A percentile compares a stretch with the other conserved stretches of the same genome.
phyloP scores from a whole-genome alignment of 2,113 vertebrate genomes.

The Sinocyclocheilus anophthalmus region DNA sequence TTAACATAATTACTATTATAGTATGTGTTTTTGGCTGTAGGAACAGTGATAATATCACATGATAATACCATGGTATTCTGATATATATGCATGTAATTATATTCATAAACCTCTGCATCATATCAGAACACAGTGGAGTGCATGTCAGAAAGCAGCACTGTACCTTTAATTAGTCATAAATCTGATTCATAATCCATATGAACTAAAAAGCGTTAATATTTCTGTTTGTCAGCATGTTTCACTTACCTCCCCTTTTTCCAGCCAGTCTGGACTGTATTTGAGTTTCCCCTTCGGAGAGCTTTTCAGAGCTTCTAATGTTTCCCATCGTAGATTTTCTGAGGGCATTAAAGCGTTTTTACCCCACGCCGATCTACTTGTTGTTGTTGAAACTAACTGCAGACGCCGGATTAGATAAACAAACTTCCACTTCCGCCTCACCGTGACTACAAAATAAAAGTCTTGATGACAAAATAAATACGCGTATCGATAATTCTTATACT shows the following conservation, averaged over 20 bases:
- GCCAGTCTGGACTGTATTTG: conserved; percentile 67
- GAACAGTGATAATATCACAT: not conserved
- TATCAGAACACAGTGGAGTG: not conserved
- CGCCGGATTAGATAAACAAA: not conserved
- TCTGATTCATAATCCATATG: not conserved
- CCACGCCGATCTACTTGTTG: not conserved
- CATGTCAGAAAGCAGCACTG: not conserved
- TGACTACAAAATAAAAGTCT: conserved; percentile 44
- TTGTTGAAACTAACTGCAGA: not conserved
- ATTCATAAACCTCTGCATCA: not conserved
- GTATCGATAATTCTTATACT: too few species aligned
- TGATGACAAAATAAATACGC: not conserved
- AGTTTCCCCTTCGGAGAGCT: conserved; percentile 73
- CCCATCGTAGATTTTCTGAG: conserved; percentile 67
- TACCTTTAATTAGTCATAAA: not conserved
- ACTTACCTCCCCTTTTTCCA: conserved; percentile 72
- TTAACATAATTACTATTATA: not conserved
- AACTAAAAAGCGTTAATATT: not conserved
- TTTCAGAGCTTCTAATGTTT: conserved; percentile 72
- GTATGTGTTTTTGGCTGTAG: not conserved
- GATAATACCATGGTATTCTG: not conserved
- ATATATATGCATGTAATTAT: too few species aligned
- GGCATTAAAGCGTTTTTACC: not conserved
- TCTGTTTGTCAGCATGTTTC: not conserved
- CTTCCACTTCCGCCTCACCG: conserved; percentile 11